Evolutionary conservation across 2,797 vertebrate species (phyloP).

Genomic region (Garrulus glandarius): DNA sequence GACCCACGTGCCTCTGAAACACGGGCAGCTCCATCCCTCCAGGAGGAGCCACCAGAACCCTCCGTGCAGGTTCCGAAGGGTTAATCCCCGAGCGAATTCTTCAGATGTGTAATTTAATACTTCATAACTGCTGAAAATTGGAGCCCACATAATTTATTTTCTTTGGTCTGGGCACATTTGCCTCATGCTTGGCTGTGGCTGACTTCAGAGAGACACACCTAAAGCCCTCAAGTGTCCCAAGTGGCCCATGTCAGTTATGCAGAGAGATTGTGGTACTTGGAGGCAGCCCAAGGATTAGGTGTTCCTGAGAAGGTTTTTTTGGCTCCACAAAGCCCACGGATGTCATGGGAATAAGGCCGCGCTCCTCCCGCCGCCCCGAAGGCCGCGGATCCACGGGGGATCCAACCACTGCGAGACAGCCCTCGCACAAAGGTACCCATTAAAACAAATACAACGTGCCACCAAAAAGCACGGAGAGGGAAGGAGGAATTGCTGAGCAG

Average conservation of each 20-base stretch:
- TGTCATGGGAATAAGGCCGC: slow-evolving; percentile 82
- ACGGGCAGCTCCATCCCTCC: background rate
- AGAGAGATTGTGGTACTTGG: slow-evolving; percentile 85
- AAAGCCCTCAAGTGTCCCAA: slow-evolving; percentile 86
- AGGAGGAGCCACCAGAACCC: background rate
- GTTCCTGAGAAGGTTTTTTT: slow-evolving; percentile 84
- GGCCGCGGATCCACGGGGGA: slow-evolving; percentile 80
- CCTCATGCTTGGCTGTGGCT: slow-evolving; percentile 82
- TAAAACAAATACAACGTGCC: slow-evolving; percentile 84
- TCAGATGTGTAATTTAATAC: slow-evolving; percentile 79
- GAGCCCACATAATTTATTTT: slow-evolving; percentile 86
- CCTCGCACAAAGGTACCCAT: slow-evolving; percentile 80
- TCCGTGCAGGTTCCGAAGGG: slow-evolving; percentile 58
- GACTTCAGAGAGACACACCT: slow-evolving; percentile 90
- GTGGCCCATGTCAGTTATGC: slow-evolving; percentile 83
- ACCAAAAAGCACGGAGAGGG: slow-evolving; percentile 73
- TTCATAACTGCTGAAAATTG: slow-evolving; percentile 84
- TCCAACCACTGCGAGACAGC: slow-evolving; percentile 78
- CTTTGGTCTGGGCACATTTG: slow-evolving; percentile 84
- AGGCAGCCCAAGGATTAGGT: slow-evolving; percentile 89
- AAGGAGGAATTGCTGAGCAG: slow-evolving; percentile 66
- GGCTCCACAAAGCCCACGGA: slow-evolving; percentile 77
- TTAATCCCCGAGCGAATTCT: slow-evolving; percentile 74
- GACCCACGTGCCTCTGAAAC: background rate
- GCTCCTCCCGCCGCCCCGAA: slow-evolving; percentile 69